Evolutionary conservation across 2,888 invertebrate genomes (phyloP).

Genomic region (Gerosis bhagava): DNA sequence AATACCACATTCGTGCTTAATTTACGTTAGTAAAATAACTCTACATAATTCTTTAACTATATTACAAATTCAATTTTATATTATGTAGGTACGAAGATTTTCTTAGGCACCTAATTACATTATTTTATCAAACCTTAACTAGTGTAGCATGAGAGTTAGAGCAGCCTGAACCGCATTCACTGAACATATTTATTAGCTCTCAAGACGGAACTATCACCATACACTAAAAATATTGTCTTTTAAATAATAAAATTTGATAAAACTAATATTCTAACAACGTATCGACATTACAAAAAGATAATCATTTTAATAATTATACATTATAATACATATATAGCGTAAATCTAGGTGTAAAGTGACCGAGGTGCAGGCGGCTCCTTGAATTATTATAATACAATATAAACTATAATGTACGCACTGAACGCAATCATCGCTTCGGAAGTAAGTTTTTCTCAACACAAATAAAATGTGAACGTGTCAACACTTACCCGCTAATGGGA

Average conservation of each 20-base stretch:
- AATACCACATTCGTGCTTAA: conserved; percentile 48
- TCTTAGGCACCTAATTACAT: conserved; percentile 53
- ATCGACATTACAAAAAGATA: too few relatives aligned
- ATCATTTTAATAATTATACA: too few relatives aligned
- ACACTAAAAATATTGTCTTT: too few relatives aligned
- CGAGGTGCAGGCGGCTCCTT: too few relatives aligned
- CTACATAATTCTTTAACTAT: conserved; percentile 51
- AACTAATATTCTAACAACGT: too few relatives aligned
- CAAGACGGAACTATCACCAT: too few relatives aligned
- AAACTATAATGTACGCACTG: neutral
- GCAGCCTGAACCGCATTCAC: too few relatives aligned
- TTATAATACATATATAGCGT: too few relatives aligned
- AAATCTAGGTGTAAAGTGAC: too few relatives aligned
- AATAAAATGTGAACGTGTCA: conserved; percentile 68
- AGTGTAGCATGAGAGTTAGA: conserved; percentile 16
- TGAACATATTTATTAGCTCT: too few relatives aligned
- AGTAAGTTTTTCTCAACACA: conserved; percentile 52
- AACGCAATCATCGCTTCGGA: conserved; percentile 32
- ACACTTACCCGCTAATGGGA: conserved; percentile 60
- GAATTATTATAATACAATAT: neutral
- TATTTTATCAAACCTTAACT: conserved; percentile 16
- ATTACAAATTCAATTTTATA: conserved; percentile 47
- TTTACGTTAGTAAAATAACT: conserved; percentile 45
- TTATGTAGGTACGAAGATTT: conserved; percentile 34
- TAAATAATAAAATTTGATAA: too few relatives aligned